Evolutionary conservation across 1,140 invertebrate genomes (phyloP), one percentile per base, ranked within the genome.

Genomic region (Anthonomus grandis): DNA sequence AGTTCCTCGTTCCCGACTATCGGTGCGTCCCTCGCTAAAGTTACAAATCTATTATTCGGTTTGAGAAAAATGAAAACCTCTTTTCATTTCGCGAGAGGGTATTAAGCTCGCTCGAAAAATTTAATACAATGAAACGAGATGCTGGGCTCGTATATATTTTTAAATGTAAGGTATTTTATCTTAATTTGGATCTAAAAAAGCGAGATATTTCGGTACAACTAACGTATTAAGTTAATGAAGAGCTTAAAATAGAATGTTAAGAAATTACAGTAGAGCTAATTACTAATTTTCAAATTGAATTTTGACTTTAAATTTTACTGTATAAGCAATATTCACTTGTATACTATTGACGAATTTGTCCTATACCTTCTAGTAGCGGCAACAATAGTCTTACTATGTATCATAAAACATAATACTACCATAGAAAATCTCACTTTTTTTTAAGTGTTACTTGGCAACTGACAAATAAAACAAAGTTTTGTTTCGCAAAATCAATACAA

Each of bases 11-110:
- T 8, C n/a, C 27, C 27, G 27, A 8, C 37, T 15, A 15, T 39
- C 37, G 27, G 21, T 22, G 17, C 41, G 18, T 44, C 41, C 18
- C 41, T 23, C 15, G 17, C 17, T 10, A 22, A n/a, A 18, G 8
- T 44, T 44, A 44, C 41, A 44, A 44, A 44, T 44, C 41, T 44
- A 44, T 44, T 44, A 44, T 44, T 44, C 24, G 41, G 9, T 44
- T 22, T 4, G 41, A 9, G 17, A 22, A 17, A 44, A 22, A 12
- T 18, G 24, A 19, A 44, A 44, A 44, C 41, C 38, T 13, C 38
- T 17, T 17, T 39, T 17, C 41, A 21, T 44, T 22, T 18, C 41
- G 9, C 5, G 41, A n/a, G n/a, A n/a, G n/a, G n/a, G n/a, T 18
- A 44, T 44, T 44, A 44, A 8, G 41, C 18, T 8, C 18, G n/a